These are phyloP conservation scores for Leptodirus hochenwartii DNA, from an alignment of 2,888 invertebrate species.

Conservation along the genomic window DNA sequence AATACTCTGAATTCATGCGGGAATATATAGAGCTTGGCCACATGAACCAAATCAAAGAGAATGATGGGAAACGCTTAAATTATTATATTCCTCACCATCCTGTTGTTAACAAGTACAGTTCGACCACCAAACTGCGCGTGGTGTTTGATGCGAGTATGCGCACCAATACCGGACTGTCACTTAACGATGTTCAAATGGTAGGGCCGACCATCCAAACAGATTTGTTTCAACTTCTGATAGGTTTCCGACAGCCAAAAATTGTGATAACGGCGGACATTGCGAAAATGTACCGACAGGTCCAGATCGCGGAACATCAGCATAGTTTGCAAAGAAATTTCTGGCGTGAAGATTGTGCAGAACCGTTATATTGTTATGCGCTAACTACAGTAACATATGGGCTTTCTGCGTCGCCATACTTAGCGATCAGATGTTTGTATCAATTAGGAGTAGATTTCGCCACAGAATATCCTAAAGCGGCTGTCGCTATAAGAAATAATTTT, in stretches of 20 bases:
- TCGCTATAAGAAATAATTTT: neutral
- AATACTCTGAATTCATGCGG: conserved; percentile 7
- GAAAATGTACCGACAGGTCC: conserved; percentile 9
- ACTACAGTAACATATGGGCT: conserved; percentile 6
- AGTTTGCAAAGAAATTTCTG: conserved; percentile 7
- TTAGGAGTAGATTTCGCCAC: neutral
- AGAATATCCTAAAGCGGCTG: conserved; percentile 2
- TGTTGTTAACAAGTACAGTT: conserved; percentile 14
- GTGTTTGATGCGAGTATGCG: conserved; percentile 17
- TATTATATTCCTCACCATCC: conserved; percentile 15
- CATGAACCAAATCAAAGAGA: no score
- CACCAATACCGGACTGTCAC: conserved; percentile 12
- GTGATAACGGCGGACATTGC: conserved; percentile 7
- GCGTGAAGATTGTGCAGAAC: conserved; percentile 3
- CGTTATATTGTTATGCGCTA: neutral
- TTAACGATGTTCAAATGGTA: conserved; percentile 15
- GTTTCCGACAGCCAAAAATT: conserved; percentile 6
- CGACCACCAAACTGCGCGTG: conserved; percentile 13
- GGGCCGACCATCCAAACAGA: conserved; percentile 14
- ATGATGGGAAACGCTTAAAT: no score
- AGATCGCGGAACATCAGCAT: neutral
- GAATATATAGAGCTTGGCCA: conserved; percentile 9
- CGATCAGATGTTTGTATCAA: conserved; percentile 5
- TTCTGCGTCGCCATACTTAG: conserved; percentile 4
- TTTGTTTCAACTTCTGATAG: conserved; percentile 5